Base-by-base conservation (phyloP, 2,888 invertebrate genomes). In the Thysanoteuthis rhombus region DNA sequence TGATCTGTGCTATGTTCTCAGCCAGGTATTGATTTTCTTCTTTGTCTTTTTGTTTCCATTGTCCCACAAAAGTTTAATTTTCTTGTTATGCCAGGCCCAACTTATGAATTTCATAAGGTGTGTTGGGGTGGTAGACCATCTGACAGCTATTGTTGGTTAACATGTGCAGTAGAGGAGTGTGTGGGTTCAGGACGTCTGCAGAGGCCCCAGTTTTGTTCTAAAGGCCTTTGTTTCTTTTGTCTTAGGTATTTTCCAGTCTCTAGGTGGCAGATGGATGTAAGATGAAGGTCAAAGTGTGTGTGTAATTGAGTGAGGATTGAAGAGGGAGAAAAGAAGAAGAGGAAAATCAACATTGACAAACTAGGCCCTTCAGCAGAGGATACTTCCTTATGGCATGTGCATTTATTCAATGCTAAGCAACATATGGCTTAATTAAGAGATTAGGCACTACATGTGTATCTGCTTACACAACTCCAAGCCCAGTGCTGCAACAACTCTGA, bases 21-120 rank as follows among this genome's bases (percentile, higher is more conserved):
- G 94, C 94, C 94, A 94, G 94, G 93, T 95, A 96, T 96, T 96
- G 96, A 96, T 96, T 96, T 95, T 95, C 95, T 96, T 96, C 96
- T 96, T 96, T 96, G 96, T 96, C 96, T 96, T 96, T 96, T 95
- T 95, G 95, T 95, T 95, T 94, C 95, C 95, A 96, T 95, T 96
- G 96, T 95, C 95, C 94, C 94, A 95, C 95, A 96, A 95, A 95
- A 95, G 95, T 95, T 96, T 95, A 95, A 95, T 95, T 96, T 96
- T 95, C 95, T 95, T 95, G 95, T 95, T 94, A 94, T 95, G 94
- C 94, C 95, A 94, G 94, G 94, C 94, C 94, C 94, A 94, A 95
- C 95, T 95, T 94, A 95, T 95, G 95, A 95, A 95, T 95, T 95
- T 95, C 95, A 95, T 94, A 94, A 94, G 94, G 93, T 93, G 94